phyloP scores from a whole-genome alignment of 2,888 invertebrate genomes.

The Chrysolina oricalcia region DNA sequence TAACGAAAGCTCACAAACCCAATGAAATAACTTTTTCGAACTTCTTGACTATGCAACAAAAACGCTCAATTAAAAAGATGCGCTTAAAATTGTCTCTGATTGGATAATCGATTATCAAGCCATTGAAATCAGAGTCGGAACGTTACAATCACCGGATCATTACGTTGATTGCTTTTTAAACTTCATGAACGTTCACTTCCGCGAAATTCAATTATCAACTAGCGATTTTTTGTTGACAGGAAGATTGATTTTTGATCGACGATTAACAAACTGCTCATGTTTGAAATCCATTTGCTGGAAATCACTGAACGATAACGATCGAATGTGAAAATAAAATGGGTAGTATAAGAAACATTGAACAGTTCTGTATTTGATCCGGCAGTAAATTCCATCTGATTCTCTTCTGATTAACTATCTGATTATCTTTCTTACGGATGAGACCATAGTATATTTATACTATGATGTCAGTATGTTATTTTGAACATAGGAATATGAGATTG shows the following conservation, averaged over 20 bases:
- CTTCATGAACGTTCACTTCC: neutral
- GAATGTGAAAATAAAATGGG: neutral
- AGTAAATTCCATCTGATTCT: too few species aligned
- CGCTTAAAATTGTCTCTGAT: neutral
- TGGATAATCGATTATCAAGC: neutral
- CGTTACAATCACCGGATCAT: neutral
- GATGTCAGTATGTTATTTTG: too few species aligned
- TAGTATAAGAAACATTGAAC: neutral
- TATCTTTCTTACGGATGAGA: too few species aligned
- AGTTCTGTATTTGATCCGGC: neutral
- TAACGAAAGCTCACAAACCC: too few species aligned
- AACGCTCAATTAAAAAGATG: neutral
- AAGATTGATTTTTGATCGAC: neutral
- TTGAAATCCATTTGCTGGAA: neutral
- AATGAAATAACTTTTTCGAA: too few species aligned
- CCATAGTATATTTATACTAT: too few species aligned
- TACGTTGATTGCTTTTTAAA: constrained; percentile 15
- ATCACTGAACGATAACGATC: neutral
- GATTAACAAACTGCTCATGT: constrained; percentile 1
- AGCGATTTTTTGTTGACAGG: neutral
- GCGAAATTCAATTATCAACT: neutral
- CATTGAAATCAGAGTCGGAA: neutral
- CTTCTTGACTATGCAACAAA: neutral
- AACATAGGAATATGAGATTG: too few species aligned
- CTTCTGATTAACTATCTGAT: too few species aligned